These are phyloP conservation scores for Cassiopea xamachana DNA, from an alignment of 30 jellyfish, hydroid and myxozoan genomes.

Conservation along the genomic window DNA sequence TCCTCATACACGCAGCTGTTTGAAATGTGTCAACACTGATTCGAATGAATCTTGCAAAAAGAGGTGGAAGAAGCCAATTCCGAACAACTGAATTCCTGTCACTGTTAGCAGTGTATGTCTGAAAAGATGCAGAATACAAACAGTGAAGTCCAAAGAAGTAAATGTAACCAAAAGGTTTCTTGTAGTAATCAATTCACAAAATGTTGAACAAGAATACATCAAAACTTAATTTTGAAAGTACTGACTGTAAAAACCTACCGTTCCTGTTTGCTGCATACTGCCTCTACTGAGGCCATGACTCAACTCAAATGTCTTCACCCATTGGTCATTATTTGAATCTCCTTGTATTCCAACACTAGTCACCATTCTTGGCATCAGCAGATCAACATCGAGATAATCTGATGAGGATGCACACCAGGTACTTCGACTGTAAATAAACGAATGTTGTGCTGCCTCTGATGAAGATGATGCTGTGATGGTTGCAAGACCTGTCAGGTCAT, in stretches of 20 bases:
- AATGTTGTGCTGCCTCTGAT: constrained; percentile 9
- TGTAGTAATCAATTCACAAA: not conserved
- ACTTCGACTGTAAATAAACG: constrained; percentile 1
- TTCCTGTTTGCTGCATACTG: not conserved
- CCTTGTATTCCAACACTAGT: constrained; percentile 64
- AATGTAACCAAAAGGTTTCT: not conserved
- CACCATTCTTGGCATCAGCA: constrained; percentile 23
- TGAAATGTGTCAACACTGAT: constrained; percentile 31
- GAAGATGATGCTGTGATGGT: constrained; percentile 24
- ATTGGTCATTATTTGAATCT: constrained; percentile 52
- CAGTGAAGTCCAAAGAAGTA: not conserved
- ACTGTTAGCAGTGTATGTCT: constrained; percentile 36
- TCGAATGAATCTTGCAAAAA: constrained; percentile 31
- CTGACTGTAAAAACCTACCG: not conserved
- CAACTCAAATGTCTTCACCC: constrained; percentile 33
- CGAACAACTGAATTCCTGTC: constrained; percentile 65
- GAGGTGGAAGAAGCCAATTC: constrained; percentile 45
- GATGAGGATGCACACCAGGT: constrained; percentile 64
- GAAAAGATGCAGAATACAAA: not conserved
- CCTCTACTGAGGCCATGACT: constrained; percentile 20
- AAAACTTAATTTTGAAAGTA: not conserved
- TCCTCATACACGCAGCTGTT: constrained; percentile 29
- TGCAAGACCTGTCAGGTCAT: constrained; percentile 39
- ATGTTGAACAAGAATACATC: not conserved
- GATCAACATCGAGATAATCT: constrained; percentile 24